Base-by-base conservation (phyloP, 2,113 vertebrate genomes). In the Naja naja region DNA sequence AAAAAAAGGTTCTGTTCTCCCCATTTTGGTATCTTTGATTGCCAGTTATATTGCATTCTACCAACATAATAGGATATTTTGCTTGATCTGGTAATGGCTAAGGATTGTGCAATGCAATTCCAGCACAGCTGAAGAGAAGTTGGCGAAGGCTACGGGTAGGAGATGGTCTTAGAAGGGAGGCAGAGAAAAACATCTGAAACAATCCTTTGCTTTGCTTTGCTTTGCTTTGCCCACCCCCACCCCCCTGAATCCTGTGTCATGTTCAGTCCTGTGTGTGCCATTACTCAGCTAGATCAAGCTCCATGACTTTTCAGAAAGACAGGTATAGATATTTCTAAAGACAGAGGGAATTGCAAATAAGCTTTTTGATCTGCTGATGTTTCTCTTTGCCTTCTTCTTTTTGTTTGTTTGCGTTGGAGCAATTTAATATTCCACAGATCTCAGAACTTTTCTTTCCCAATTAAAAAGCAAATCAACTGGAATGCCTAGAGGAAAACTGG, bases 351-450 rank as follows among this genome's bases (percentile, higher is more conserved):
- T 95, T 53, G 81, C 95, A 95, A 95, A 96, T 93, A 94, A 94
- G 86, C 23, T 93, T 93, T 95, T 94, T 95, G 94, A 95, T 94
- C 92, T 92, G 93, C 95, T 5, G 91, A 1, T 90, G 2, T 3
- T 52, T 20, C n/a, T 89, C 90, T 93, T 94, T 95, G 3, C 92
- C 91, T 39, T 25, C n/a, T 43, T 39, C 18, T 39, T 25, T 27
- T 55, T 18, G 94, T 54, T 90, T 49, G 2, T 23, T 81, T 54
- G 34, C 7, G 0, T 87, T 45, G 56, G n/a, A 25, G 30, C 53
- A 53, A 95, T 92, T 95, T 96, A 96, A 95, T 96, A 96, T 96
- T 96, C 96, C 96, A 92, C 93, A 97, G 96, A 97, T 97, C 96
- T 96, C 97, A 97, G 94, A 97, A 95, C 94, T 52, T 85, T 95